phyloP scores from a whole-genome alignment of 2,113 vertebrate species.

The Pachyramphus minor region DNA sequence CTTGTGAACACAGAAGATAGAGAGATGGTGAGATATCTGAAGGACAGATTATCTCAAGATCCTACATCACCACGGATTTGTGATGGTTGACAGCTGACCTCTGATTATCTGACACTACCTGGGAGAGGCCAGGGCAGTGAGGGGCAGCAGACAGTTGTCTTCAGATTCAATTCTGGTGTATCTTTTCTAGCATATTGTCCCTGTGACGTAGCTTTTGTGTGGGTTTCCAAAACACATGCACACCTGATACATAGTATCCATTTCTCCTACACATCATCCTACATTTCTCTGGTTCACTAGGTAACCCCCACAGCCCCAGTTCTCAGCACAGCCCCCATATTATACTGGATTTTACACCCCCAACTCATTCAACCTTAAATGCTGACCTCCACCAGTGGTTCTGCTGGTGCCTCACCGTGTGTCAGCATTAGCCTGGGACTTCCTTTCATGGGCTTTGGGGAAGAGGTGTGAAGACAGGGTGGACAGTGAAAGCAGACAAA shows the following conservation, averaged over 20 bases:
- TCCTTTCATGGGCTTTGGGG: not conserved
- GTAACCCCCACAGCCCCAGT: not conserved
- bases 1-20: not conserved
- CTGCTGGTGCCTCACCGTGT: fast-evolving
- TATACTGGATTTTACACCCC: not conserved
- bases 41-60: not conserved
- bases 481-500: not conserved
- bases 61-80: not conserved
- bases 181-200: not conserved
- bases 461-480: not conserved
- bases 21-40: not conserved
- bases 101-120: not conserved
- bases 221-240: not conserved
- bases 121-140: not conserved
- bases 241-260: not conserved
- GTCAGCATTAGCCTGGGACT: not conserved
- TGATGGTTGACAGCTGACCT: not conserved
- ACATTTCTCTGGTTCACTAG: not conserved
- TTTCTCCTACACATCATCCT: not conserved
- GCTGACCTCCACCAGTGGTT: fast-evolving
- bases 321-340: not conserved
- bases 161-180: not conserved
- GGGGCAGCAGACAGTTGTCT: not conserved
- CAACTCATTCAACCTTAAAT: not conserved
- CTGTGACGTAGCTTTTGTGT: not conserved